Percentiles rank a stretch among this genome's conserved stretches.
Evolutionary conservation across 2,113 vertebrate genomes (phyloP).

Genomic region (Cheilinus undulatus): DNA sequence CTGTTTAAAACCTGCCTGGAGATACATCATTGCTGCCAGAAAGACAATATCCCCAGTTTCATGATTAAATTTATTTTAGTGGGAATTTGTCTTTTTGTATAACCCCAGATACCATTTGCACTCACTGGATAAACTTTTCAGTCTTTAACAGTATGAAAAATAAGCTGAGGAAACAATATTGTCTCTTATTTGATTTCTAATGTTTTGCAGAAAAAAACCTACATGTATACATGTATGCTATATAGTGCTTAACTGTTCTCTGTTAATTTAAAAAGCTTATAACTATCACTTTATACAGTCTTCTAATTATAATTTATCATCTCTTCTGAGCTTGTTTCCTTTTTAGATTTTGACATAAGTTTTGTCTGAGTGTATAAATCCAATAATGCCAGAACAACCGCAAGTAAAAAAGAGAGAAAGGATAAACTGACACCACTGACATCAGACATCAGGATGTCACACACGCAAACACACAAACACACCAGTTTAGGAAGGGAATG

Average conservation of each 20-base stretch:
- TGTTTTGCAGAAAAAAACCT: neutral
- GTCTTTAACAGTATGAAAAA: neutral
- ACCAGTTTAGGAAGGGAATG: conserved; percentile 52
- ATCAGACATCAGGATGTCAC: conserved; percentile 7
- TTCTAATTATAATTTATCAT: neutral
- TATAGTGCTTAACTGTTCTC: neutral
- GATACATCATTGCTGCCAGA: neutral
- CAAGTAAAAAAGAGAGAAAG: conserved; percentile 47
- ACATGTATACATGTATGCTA: no score
- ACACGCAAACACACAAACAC: conserved; percentile 13
- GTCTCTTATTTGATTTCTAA: neutral
- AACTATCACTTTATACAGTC: no score
- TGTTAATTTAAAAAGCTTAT: neutral
- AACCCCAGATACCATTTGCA: neutral
- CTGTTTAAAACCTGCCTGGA: neutral
- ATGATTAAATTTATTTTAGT: neutral
- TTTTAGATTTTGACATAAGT: neutral
- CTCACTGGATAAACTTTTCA: neutral
- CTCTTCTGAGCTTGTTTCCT: neutral
- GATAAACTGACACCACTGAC: neutral
- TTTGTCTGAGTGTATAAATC: conserved; percentile 7
- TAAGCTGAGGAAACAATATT: neutral
- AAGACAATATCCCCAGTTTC: neutral
- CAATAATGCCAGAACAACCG: conserved; percentile 36
- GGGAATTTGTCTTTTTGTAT: neutral